These are phyloP conservation scores for Pelobates cultripes DNA, from an alignment of 2,797 vertebrate genomes.

Conservation along the genomic window DNA sequence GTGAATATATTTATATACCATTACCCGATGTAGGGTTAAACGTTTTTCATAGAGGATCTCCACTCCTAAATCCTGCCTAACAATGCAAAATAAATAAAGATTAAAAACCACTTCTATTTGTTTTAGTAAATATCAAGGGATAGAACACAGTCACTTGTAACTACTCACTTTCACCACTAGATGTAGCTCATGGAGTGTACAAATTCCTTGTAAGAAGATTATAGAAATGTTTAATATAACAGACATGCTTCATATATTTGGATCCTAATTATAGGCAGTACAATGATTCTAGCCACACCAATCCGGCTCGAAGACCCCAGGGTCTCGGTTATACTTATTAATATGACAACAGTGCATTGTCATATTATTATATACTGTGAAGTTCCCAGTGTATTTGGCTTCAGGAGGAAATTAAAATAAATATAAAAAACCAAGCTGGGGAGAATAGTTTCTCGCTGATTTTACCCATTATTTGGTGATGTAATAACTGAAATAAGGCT, in stretches of 20 bases:
- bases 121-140: no score
- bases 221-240: neutral
- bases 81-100: no score
- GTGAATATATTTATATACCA: no score
- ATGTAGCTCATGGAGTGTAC: neutral
- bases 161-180: neutral
- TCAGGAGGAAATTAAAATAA: neutral
- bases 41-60: no score
- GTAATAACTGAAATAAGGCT: no score
- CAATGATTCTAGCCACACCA: neutral
- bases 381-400: neutral
- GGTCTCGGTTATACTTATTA: neutral
- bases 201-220: no score
- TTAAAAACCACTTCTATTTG: no score
- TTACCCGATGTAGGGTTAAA: no score
- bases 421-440: neutral
- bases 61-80: no score
- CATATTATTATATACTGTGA: neutral
- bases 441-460: neutral
- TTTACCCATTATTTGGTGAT: neutral
- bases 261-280: slow-evolving; percentile 6
- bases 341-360: slow-evolving; percentile 1
- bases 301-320: neutral
- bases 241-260: neutral
- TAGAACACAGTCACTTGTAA: neutral